These are phyloP conservation scores for Catharus bicknelli DNA, from an alignment of 2,113 vertebrate genomes.

Conservation along the genomic window DNA sequence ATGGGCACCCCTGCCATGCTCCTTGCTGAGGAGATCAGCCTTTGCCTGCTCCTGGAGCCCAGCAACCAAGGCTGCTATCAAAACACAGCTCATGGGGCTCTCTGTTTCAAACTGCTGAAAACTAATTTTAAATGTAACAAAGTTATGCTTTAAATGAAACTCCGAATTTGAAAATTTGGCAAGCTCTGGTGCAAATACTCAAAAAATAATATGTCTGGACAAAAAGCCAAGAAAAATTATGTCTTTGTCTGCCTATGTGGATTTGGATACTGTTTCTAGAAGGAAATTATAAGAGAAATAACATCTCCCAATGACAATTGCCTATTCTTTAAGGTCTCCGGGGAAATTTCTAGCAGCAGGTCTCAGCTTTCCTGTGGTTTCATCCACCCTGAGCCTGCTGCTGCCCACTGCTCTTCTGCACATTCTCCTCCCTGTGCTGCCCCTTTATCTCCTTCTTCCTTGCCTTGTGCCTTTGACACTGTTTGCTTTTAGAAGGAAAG, in stretches of 20 bases:
- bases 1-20: not conserved
- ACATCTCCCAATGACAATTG: not conserved
- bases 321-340: not conserved
- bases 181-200: not conserved
- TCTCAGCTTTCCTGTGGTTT: not conserved
- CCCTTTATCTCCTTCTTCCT: not conserved
- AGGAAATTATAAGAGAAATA: not conserved
- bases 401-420: not conserved
- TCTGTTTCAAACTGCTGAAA: not conserved
- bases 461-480: not conserved
- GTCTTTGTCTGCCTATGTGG: not conserved
- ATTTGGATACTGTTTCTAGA: not conserved
- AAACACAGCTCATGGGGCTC: not conserved
- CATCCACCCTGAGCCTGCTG: not conserved
- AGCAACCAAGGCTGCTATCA: not conserved
- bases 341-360: not conserved
- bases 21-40: not conserved
- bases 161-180: not conserved
- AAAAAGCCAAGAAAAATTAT: not conserved
- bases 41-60: not conserved
- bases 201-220: not conserved
- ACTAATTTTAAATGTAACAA: not conserved
- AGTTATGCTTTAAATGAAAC: not conserved
- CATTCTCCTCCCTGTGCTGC: not conserved
- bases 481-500: not conserved